Conservation (phyloP, 2,113 vertebrate species). For the Vanacampus margaritifer region DNA sequence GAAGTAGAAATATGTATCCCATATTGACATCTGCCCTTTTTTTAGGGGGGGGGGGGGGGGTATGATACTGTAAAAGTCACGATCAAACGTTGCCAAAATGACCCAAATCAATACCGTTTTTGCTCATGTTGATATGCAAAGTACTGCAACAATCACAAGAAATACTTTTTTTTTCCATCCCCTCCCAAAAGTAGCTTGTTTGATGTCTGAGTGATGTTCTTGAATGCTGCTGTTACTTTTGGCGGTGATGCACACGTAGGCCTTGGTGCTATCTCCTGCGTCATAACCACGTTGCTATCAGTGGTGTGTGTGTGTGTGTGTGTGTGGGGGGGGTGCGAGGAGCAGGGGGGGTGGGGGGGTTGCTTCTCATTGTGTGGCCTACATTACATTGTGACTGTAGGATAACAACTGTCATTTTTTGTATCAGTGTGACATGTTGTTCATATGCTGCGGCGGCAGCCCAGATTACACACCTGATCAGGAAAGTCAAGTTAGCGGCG, state of each 20-base stretch:
- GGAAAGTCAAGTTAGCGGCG: too few species aligned
- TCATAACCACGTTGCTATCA: conserved; percentile 42
- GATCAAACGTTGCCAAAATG: too few species aligned
- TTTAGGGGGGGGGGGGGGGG: too few species aligned
- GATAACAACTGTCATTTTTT: background rate
- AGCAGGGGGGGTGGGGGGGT: background rate
- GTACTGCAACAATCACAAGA: too few species aligned
- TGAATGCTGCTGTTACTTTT: background rate
- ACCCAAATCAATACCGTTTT: too few species aligned
- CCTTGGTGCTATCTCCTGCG: conserved; percentile 60
- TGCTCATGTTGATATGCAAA: too few species aligned
- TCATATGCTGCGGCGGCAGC: background rate
- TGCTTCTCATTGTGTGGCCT: background rate
- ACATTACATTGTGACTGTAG: conserved; percentile 8
- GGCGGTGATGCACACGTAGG: conserved; percentile 39
- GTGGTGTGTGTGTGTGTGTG: conserved; percentile 6
- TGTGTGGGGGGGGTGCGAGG: conserved; percentile 7
- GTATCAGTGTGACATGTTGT: background rate
- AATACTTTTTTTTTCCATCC: background rate
- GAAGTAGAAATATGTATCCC: background rate
- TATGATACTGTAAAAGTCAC: too few species aligned
- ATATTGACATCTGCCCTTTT: background rate
- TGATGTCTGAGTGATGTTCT: background rate
- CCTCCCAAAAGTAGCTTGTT: background rate
- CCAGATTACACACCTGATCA: too few species aligned